Conservation (phyloP, 64 coral and sea anemone genomes). For the Actinia tenebrosa region DNA sequence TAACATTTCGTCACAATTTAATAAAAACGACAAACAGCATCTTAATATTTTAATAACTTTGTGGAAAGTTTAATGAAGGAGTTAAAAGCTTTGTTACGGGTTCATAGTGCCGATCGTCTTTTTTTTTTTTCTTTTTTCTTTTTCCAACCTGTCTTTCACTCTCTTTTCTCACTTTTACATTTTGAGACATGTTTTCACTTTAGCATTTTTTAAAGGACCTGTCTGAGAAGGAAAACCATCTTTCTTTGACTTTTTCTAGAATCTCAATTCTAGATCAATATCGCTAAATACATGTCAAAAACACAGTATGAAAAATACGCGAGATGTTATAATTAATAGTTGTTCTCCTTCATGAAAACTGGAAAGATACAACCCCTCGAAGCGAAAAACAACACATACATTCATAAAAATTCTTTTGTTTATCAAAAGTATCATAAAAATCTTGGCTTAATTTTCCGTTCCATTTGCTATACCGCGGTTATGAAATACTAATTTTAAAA, state of each 20-base stretch:
- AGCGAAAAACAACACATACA: too few species aligned
- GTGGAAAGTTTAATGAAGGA: neutral
- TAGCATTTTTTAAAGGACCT: neutral
- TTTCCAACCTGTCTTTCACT: too few species aligned
- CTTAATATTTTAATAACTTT: neutral
- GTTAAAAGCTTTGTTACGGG: neutral
- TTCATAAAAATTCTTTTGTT: too few species aligned
- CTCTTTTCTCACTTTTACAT: too few species aligned
- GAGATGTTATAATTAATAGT: neutral
- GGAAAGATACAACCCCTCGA: neutral
- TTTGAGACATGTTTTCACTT: neutral
- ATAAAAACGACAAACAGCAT: neutral
- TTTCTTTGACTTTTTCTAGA: neutral
- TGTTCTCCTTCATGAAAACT: neutral
- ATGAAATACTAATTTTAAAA: neutral
- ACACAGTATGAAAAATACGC: neutral
- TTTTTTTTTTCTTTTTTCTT: neutral
- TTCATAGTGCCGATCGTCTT: neutral
- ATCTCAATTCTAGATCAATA: neutral
- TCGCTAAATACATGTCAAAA: neutral
- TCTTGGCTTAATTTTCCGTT: too few species aligned
- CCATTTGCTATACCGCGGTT: too few species aligned
- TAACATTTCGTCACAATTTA: neutral
- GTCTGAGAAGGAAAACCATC: neutral
- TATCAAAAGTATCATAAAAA: too few species aligned